These are phyloP conservation scores for Siniperca undulata DNA, from an alignment of 2,797 vertebrate genomes.

Conservation along the genomic window DNA sequence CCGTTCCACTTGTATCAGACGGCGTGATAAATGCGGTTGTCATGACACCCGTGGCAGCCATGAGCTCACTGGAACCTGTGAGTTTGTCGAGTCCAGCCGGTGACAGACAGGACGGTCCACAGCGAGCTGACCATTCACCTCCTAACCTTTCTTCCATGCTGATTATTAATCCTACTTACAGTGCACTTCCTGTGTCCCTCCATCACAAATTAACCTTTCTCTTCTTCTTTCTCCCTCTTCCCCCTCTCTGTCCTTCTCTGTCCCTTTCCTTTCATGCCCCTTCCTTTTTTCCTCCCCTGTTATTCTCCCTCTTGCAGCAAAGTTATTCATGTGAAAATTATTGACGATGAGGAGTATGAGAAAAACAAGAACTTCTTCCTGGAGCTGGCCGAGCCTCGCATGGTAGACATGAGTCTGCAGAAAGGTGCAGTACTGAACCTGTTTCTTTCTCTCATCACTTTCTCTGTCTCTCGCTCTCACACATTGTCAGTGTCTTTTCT, in stretches of 20 bases:
- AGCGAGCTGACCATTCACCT: conserved; percentile 68
- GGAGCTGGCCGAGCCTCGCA: conserved; percentile 97
- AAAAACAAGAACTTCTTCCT: conserved; percentile 99
- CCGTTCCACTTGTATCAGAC: conserved; percentile 32
- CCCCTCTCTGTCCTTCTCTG: conserved; percentile 36
- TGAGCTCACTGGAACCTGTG: conserved; percentile 44
- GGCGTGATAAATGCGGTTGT: conserved; percentile 63
- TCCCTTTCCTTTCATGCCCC: conserved; percentile 37
- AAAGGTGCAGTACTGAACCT: conserved; percentile 94
- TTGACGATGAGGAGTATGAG: conserved; percentile 99
- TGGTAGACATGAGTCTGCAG: conserved; percentile 99
- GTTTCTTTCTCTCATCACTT: conserved; percentile 82
- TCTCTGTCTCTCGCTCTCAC: conserved; percentile 24
- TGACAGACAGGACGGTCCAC: conserved; percentile 39
- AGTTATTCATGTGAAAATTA: conserved; percentile 97
- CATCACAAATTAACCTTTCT: conserved; percentile 79
- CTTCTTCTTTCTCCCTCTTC: conserved; percentile 54
- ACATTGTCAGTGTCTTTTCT: conserved; percentile 31
- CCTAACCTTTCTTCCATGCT: conserved; percentile 72
- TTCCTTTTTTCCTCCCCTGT: background rate
- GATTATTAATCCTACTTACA: conserved; percentile 77
- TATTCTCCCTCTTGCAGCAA: conserved; percentile 89
- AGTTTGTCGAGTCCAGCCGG: conserved; percentile 30
- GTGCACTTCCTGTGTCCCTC: conserved; percentile 70
- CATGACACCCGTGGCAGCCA: conserved; percentile 57